Evolutionary conservation across 1,140 invertebrate genomes (phyloP).

Genomic region (Phocides pigmalion): DNA sequence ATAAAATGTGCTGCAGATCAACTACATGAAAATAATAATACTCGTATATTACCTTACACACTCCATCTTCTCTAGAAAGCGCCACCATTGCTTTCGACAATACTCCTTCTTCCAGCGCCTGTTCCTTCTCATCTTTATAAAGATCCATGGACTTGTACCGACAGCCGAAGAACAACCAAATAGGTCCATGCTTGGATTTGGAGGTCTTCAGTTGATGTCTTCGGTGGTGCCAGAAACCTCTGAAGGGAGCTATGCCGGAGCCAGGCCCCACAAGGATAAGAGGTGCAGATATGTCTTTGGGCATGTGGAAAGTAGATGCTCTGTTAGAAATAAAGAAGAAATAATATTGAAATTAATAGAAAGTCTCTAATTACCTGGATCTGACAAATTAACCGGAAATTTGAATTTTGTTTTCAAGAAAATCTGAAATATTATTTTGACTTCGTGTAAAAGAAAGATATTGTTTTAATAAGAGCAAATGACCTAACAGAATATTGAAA

Average conservation of each 20-base stretch:
- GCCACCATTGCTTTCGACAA: constrained; percentile 92
- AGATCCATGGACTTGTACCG: constrained; percentile 92
- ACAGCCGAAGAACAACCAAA: constrained; percentile 96
- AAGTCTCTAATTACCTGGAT: too few species aligned
- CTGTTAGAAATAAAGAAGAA: constrained; percentile 84
- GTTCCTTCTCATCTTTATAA: constrained; percentile 92
- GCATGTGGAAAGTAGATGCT: constrained; percentile 95
- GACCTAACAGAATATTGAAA: too few species aligned
- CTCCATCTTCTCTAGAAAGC: constrained; percentile 91
- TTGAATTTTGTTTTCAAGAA: too few species aligned
- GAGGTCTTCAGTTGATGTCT: constrained; percentile 53
- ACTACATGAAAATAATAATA: too few species aligned
- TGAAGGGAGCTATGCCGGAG: constrained; percentile 96
- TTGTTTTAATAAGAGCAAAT: too few species aligned
- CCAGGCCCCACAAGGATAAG: constrained; percentile 97
- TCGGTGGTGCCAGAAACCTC: constrained; percentile 96
- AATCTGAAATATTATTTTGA: too few species aligned
- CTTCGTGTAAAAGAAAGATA: too few species aligned
- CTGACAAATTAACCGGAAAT: too few species aligned
- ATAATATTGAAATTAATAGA: too few species aligned
- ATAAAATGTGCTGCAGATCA: too few species aligned
- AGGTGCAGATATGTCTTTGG: constrained; percentile 91
- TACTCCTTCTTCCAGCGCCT: constrained; percentile 89
- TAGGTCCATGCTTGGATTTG: constrained; percentile 84
- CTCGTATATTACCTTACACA: constrained; percentile 89